Evolutionary conservation across 2,888 invertebrate species (phyloP), one percentile per base, ranked within the genome.

Genomic region (Catocala sponsa): DNA sequence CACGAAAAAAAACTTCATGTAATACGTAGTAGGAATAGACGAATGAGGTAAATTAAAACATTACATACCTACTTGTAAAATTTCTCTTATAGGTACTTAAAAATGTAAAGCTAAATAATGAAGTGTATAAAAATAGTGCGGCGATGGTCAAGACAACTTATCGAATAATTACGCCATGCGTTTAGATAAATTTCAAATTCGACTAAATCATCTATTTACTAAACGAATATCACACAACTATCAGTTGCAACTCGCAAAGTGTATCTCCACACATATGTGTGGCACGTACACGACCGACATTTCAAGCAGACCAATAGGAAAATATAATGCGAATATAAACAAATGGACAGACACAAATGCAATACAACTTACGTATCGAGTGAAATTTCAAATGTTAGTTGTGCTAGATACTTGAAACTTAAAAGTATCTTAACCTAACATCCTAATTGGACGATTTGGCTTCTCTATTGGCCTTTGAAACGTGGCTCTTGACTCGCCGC

Each of bases 201-300:
- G 81, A 87, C 87, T 88, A 87, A 79, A 85, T 82, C 84, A 80
- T 82, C 81, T 86, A 87, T 81, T 78, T 73, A 85, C 81, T 87
- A 88, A 85, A 87, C 83, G 81, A 87, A 88, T 90, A 90, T 90
- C 91, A 88, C 88, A 87, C 85, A 81, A 72, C 82, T 80, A 79
- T 81, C 79, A 71, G 72, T 79, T 74, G 70, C 70, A 78, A 78
- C 80, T 75, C 78, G 73, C 74, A 70, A 74, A 74, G 58, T 72
- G 69, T 63, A 68, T 55, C 44, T 43, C 56, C 59, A 64, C 67
- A 59, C 52, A 55, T 59, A 48, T 35, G 51, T 66, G 70, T 65
- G 48, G 54, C 64, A 75, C 73, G 68, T 65, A 59, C 55, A 43
- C 53, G 11, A 68, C 74, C 75, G 71, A 72, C 68, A 80, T 82